Percentiles rank a stretch among this genome's conserved stretches.
These are phyloP conservation scores for Cephalopholis sonnerati DNA, from an alignment of 2,113 vertebrate species.

Conservation along the genomic window DNA sequence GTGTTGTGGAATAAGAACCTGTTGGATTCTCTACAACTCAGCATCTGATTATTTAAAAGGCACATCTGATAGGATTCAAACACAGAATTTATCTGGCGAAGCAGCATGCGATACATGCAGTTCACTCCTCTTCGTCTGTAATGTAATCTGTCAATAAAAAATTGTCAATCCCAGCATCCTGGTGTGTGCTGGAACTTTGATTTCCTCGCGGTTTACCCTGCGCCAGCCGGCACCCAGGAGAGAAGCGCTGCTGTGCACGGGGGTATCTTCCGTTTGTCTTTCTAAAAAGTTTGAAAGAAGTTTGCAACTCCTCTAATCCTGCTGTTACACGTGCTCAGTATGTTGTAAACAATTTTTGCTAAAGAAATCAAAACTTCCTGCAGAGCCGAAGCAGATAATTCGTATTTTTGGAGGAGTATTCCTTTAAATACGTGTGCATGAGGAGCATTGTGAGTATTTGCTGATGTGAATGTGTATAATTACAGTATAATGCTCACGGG, in stretches of 20 bases:
- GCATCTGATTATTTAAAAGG: too few relatives aligned
- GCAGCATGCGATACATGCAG: not conserved
- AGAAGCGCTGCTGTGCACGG: not conserved
- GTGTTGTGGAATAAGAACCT: too few relatives aligned
- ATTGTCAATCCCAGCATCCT: not conserved
- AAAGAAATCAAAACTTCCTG: not conserved
- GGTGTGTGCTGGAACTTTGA: not conserved
- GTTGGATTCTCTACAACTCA: too few relatives aligned
- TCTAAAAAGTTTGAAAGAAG: not conserved
- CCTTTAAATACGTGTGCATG: not conserved
- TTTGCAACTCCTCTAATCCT: too few relatives aligned
- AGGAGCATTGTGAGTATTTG: not conserved
- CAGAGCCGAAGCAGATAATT: not conserved
- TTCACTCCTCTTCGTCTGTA: not conserved
- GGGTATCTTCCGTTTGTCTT: not conserved
- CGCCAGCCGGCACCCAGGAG: not conserved
- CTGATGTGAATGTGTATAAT: conserved; percentile 4
- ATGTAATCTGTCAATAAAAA: not conserved
- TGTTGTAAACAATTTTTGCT: too few relatives aligned
- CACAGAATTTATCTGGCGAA: not conserved
- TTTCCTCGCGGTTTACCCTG: not conserved
- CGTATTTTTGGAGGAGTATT: not conserved
- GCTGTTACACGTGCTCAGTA: too few relatives aligned
- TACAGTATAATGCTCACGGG: not conserved
- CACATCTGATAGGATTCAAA: too few relatives aligned